These are phyloP conservation scores for Drosophila macrospina DNA, from an alignment of 2,888 invertebrate genomes.

Conservation along the genomic window DNA sequence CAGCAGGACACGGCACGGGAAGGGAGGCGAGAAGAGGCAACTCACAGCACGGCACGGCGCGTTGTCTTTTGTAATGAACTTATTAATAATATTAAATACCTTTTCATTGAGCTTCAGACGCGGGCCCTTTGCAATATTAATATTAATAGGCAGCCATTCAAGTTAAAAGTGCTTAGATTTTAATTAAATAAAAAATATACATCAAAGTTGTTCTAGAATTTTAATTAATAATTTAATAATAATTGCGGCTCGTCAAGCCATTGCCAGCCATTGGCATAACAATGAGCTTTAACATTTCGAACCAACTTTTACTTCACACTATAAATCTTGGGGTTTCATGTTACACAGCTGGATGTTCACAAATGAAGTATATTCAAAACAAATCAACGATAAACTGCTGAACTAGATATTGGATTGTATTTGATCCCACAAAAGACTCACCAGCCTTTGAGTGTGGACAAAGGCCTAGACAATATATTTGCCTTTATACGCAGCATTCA, in stretches of 20 bases:
- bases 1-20: slow-evolving; percentile 4
- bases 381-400: slow-evolving; percentile 39
- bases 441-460: slow-evolving; percentile 15
- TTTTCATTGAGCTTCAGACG: slow-evolving; percentile 52
- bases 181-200: slow-evolving; percentile 68
- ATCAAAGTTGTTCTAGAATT: slow-evolving; percentile 55
- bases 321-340: not conserved
- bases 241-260: slow-evolving; percentile 11
- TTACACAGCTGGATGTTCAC: slow-evolving; percentile 15
- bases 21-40: too few relatives aligned
- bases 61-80: slow-evolving; percentile 14
- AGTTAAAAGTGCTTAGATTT: slow-evolving; percentile 73
- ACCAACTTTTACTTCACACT: not conserved
- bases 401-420: slow-evolving; percentile 42
- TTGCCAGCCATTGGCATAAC: not conserved
- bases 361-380: slow-evolving; percentile 25
- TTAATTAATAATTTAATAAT: slow-evolving; percentile 49
- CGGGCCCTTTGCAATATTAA: slow-evolving; percentile 50
- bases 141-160: slow-evolving; percentile 68
- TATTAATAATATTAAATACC: slow-evolving; percentile 69
- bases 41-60: not conserved
- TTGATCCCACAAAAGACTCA: slow-evolving; percentile 52
- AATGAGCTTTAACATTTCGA: slow-evolving; percentile 9
- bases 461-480: slow-evolving; percentile 44
- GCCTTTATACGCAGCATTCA: slow-evolving; percentile 29